Percentiles rank a stretch among this genome's conserved stretches.
Conservation (phyloP, 2,888 invertebrate genomes). For the Hedychridium roseum region DNA sequence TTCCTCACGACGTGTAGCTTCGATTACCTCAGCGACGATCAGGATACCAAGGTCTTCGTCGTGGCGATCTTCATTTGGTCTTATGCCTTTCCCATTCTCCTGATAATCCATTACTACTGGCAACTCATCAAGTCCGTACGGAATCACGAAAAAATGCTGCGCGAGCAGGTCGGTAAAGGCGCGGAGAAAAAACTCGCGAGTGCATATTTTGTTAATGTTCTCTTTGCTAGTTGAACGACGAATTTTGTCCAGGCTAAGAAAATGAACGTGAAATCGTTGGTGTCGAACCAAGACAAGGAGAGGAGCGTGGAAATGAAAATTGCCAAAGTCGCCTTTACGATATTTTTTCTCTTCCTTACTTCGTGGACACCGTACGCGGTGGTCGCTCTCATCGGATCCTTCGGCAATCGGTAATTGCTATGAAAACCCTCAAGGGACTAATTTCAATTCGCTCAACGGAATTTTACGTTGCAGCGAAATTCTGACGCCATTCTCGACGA, state of each 20-base stretch:
- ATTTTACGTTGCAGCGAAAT: constrained; percentile 51
- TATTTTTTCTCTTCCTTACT: constrained; percentile 83
- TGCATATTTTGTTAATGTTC: constrained; percentile 8
- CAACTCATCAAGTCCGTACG: constrained; percentile 90
- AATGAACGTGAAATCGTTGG: constrained; percentile 88
- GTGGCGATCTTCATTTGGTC: constrained; percentile 79
- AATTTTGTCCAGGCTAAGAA: constrained; percentile 74
- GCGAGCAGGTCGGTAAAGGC: constrained; percentile 67
- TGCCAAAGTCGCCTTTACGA: constrained; percentile 87
- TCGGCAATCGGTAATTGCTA: constrained; percentile 71
- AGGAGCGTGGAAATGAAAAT: constrained; percentile 85
- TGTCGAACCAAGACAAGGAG: constrained; percentile 74
- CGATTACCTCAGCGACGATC: constrained; percentile 82
- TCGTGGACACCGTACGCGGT: constrained; percentile 93
- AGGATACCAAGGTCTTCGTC: constrained; percentile 81
- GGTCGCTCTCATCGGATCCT: constrained; percentile 82
- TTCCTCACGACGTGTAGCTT: constrained; percentile 86
- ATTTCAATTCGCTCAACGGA: not conserved
- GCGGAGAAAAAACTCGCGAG: not conserved
- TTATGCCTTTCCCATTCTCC: constrained; percentile 78
- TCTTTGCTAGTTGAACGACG: constrained; percentile 42
- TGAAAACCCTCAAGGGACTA: not conserved
- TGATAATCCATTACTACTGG: constrained; percentile 85
- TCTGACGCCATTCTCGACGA: constrained; percentile 69
- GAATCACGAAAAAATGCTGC: constrained; percentile 82